phyloP scores from a whole-genome alignment of 2,888 invertebrate genomes.

The Steinernema scapterisci region DNA sequence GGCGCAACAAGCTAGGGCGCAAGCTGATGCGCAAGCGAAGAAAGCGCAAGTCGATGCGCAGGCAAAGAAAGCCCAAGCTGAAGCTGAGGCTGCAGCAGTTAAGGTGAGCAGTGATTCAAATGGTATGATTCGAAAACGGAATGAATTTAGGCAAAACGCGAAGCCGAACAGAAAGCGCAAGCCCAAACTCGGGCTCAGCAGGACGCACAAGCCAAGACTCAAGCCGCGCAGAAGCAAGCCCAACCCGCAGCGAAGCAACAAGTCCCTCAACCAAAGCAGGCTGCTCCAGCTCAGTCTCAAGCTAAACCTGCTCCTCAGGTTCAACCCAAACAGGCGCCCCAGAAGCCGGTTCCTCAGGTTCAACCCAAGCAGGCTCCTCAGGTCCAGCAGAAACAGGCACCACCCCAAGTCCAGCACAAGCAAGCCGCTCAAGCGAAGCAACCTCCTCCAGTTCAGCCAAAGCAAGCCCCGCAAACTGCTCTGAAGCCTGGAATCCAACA shows the following conservation, averaged over 20 bases:
- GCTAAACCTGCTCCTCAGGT: background rate
- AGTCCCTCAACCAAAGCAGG: constrained; percentile 19
- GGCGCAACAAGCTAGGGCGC: constrained; percentile 32
- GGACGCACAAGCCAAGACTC: constrained; percentile 30
- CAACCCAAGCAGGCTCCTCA: constrained; percentile 38
- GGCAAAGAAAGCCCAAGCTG: constrained; percentile 31
- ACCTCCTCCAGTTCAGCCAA: constrained; percentile 14
- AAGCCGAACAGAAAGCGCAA: constrained; percentile 35
- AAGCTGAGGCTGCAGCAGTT: constrained; percentile 32
- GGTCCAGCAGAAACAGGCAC: constrained; percentile 33
- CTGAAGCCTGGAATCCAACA: constrained; percentile 33
- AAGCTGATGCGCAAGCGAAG: too few relatives aligned
- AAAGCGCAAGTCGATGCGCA: constrained; percentile 43
- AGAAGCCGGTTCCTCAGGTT: background rate
- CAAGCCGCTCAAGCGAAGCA: background rate
- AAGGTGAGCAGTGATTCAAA: background rate
- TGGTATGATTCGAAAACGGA: too few relatives aligned
- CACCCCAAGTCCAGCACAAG: background rate
- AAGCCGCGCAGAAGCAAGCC: constrained; percentile 37
- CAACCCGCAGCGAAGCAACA: background rate
- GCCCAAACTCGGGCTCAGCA: constrained; percentile 32
- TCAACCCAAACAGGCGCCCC: too few relatives aligned
- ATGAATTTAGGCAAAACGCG: constrained; percentile 33
- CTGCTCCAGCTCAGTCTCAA: background rate
- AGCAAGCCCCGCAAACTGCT: constrained; percentile 36